These are phyloP conservation scores for Charadrius vociferus DNA, from an alignment of 2,113 vertebrate genomes.

Conservation along the genomic window DNA sequence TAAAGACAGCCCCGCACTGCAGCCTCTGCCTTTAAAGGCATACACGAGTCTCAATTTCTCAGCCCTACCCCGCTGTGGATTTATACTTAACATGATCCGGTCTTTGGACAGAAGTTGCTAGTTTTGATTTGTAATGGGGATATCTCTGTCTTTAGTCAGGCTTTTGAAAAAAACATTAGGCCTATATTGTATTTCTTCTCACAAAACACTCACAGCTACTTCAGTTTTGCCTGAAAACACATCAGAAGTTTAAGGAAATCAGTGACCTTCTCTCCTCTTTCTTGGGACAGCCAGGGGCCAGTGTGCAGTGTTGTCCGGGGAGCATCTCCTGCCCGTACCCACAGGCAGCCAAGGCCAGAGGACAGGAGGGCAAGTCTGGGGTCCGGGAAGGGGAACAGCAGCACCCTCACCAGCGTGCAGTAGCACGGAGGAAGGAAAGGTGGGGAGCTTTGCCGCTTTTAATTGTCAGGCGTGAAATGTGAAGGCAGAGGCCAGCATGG, in stretches of 20 bases:
- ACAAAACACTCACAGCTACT: background rate
- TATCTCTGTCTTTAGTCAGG: background rate
- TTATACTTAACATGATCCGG: background rate
- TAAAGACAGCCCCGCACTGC: background rate
- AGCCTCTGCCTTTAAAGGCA: background rate
- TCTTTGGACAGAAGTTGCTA: background rate
- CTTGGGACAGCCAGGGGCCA: background rate
- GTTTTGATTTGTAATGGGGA: constrained; percentile 38
- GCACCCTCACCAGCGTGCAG: background rate
- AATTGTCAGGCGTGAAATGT: background rate
- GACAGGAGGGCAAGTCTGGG: background rate
- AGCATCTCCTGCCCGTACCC: background rate
- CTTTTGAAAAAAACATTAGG: constrained; percentile 7
- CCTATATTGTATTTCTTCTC: constrained; percentile 8
- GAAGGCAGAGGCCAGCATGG: background rate
- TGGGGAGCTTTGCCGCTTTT: background rate
- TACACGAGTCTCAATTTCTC: background rate
- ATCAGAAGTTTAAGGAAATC: background rate
- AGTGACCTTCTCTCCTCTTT: background rate
- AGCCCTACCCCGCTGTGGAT: background rate
- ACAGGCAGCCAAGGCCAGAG: background rate
- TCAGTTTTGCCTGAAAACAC: constrained; percentile 8
- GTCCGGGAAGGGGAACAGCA: background rate
- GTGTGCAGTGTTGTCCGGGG: background rate
- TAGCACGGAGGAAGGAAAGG: background rate